Conservation (phyloP, 2,113 vertebrate genomes). For the Leptocoma aspasia region DNA sequence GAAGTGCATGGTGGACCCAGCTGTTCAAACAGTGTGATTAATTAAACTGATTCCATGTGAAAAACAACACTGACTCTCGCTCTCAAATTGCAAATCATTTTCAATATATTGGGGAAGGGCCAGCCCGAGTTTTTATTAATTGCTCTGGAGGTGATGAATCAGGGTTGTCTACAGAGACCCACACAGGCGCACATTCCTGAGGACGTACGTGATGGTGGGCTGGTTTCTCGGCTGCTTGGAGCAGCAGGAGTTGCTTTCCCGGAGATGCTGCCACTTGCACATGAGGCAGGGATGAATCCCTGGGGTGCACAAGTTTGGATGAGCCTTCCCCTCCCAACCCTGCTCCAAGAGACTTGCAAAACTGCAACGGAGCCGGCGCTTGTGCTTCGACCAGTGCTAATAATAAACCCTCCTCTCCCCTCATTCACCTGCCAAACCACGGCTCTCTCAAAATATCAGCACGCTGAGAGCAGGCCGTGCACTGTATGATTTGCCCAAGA, state of each 20-base stretch:
- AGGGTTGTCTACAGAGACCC: constrained; percentile 50
- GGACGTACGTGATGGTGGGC: constrained; percentile 50
- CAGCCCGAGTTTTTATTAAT: constrained; percentile 66
- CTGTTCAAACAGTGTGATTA: constrained; percentile 99
- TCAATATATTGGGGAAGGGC: constrained; percentile 70
- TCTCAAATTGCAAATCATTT: constrained; percentile 76
- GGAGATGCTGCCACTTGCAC: constrained; percentile 10
- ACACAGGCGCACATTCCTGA: constrained; percentile 55
- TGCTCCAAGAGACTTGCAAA: neutral
- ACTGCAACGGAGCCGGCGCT: neutral
- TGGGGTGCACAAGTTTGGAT: accelerated
- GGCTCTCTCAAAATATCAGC: constrained; percentile 57
- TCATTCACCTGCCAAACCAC: constrained; percentile 57
- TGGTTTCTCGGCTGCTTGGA: neutral
- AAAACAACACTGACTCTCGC: constrained; percentile 84
- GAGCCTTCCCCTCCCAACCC: neutral
- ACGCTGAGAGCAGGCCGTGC: neutral
- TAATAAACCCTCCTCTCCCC: constrained; percentile 49
- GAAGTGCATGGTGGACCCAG: constrained; percentile 83
- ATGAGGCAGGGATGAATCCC: neutral
- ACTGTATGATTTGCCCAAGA: constrained; percentile 50
- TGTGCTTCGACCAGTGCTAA: neutral
- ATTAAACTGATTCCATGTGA: constrained; percentile 97
- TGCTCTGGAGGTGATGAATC: constrained; percentile 67
- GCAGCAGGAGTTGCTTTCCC: neutral